phyloP scores from a whole-genome alignment of 1,140 invertebrate genomes.

The Centruroides sculpturatus region DNA sequence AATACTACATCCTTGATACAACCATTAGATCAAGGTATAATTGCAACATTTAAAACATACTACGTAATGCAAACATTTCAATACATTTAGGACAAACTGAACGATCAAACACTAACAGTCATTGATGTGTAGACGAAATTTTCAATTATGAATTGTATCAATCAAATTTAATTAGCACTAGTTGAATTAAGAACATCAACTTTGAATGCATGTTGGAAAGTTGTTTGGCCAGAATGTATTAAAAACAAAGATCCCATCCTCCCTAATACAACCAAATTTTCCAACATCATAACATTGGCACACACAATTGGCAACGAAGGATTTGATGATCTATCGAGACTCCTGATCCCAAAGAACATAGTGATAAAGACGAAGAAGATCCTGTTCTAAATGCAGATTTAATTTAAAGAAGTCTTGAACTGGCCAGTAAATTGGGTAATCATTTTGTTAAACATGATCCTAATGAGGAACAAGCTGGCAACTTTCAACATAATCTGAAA shows the following conservation, averaged over 20 bases:
- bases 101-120: background rate
- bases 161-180: background rate
- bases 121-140: conserved; percentile 3
- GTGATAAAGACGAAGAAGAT: too few species aligned
- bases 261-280: too few species aligned
- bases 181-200: background rate
- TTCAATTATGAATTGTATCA: conserved; percentile 1
- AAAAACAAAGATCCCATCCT: background rate
- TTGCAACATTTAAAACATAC: background rate
- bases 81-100: conserved; percentile 3
- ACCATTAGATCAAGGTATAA: background rate
- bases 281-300: too few species aligned
- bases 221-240: background rate
- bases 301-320: too few species aligned
- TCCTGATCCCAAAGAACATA: too few species aligned
- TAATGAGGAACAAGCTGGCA: too few species aligned
- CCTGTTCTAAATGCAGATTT: too few species aligned
- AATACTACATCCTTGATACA: background rate
- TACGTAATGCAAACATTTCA: conserved; percentile 10
- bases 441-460: too few species aligned
- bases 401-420: too few species aligned
- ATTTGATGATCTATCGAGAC: too few species aligned
- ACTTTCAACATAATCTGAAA: too few species aligned
- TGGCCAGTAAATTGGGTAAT: too few species aligned
- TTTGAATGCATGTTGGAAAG: conserved; percentile 3